These are phyloP conservation scores for Melanotaenia boesemani DNA, from an alignment of 2,797 vertebrate species.

Conservation along the genomic window DNA sequence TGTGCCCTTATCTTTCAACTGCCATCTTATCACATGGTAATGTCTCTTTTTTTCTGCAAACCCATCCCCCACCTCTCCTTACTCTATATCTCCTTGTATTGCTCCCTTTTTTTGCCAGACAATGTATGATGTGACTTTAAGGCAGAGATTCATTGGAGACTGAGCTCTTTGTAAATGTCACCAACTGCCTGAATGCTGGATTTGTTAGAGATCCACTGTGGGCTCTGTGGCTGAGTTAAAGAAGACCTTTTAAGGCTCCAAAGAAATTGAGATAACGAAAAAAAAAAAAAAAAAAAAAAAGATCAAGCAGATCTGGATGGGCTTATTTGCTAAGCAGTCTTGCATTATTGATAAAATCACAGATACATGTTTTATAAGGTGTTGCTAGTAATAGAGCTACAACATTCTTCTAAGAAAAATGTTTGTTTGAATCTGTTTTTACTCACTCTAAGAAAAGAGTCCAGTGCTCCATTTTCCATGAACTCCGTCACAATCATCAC, in stretches of 20 bases:
- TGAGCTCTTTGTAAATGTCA: constrained; percentile 76
- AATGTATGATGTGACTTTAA: constrained; percentile 66
- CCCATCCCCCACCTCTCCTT: neutral
- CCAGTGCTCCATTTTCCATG: constrained; percentile 98
- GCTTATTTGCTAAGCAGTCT: constrained; percentile 19
- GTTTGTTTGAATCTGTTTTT: constrained; percentile 8
- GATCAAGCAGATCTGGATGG: constrained; percentile 37
- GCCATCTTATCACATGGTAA: constrained; percentile 10
- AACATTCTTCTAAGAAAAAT: constrained; percentile 4
- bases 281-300: too few species aligned
- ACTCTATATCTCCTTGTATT: constrained; percentile 9
- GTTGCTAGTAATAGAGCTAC: neutral
- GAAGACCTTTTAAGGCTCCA: constrained; percentile 45
- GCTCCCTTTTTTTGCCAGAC: constrained; percentile 30
- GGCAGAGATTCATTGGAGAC: constrained; percentile 60
- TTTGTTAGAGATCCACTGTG: constrained; percentile 52
- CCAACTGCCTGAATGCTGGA: constrained; percentile 45
- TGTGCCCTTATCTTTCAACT: constrained; percentile 11
- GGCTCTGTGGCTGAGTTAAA: constrained; percentile 32
- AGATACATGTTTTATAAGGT: constrained; percentile 16
- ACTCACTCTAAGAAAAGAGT: constrained; percentile 96
- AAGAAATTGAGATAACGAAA: constrained; percentile 49
- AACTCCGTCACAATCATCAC: constrained; percentile 99
- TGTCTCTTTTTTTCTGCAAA: constrained; percentile 16
- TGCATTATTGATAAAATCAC: constrained; percentile 25